phyloP scores from a whole-genome alignment of 2,888 invertebrate species.

The Ethmia dodecea region DNA sequence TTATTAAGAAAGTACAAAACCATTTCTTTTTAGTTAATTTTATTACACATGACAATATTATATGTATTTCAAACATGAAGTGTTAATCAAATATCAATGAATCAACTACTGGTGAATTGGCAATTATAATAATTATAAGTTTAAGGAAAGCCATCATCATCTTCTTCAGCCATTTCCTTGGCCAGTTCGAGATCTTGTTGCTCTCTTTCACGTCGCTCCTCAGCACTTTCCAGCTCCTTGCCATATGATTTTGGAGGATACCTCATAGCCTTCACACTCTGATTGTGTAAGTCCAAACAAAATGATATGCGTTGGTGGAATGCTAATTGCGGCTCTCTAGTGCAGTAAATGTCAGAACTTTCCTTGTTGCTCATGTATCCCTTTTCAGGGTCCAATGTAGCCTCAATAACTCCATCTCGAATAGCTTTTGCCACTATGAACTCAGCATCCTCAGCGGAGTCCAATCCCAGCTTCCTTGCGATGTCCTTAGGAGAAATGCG shows the following conservation, averaged over 20 bases:
- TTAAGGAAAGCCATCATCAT: slow-evolving; percentile 91
- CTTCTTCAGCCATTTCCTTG: slow-evolving; percentile 99
- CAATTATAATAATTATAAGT: no score
- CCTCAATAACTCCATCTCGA: slow-evolving; percentile 98
- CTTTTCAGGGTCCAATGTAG: slow-evolving; percentile 95
- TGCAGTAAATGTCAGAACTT: slow-evolving; percentile 97
- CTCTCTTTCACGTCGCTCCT: slow-evolving; percentile 96
- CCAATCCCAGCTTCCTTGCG: slow-evolving; percentile 94
- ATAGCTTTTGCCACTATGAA: slow-evolving; percentile 99
- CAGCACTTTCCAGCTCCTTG: slow-evolving; percentile 97
- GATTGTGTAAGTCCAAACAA: slow-evolving; percentile 98
- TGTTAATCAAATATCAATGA: no score
- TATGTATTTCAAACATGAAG: no score
- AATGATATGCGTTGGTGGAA: slow-evolving; percentile 98
- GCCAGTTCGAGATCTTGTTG: slow-evolving; percentile 99
- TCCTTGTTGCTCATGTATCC: slow-evolving; percentile 99
- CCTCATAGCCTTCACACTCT: slow-evolving; percentile 99
- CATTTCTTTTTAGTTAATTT: no score
- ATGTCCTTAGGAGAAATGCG: slow-evolving; percentile 97
- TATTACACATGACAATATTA: no score
- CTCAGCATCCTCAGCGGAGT: slow-evolving; percentile 98
- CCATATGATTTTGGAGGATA: slow-evolving; percentile 99
- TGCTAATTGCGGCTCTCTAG: slow-evolving; percentile 95
- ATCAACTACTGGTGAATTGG: no score
- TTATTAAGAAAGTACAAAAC: no score